Percentiles rank a stretch among this genome's conserved stretches.
These are phyloP conservation scores for Drosophila rhopaloa DNA, from an alignment of 1,140 invertebrate species.

Conservation along the genomic window DNA sequence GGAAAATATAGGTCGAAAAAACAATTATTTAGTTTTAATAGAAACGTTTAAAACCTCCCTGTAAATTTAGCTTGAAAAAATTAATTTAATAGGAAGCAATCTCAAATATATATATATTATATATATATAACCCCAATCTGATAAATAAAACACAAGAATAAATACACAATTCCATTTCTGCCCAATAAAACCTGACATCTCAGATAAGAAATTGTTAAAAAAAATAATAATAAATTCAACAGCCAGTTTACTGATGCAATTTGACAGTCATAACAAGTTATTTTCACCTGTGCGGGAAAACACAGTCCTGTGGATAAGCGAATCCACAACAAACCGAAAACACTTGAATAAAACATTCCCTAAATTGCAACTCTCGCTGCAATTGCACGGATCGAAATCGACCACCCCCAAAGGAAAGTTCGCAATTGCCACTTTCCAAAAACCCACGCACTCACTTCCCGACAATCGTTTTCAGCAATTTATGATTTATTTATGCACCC, in stretches of 20 bases:
- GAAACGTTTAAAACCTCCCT: neutral
- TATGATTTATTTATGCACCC: conserved; percentile 76
- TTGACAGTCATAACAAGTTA: conserved; percentile 14
- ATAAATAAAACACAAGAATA: neutral
- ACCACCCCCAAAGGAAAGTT: conserved; percentile 18
- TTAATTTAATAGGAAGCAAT: too few species aligned
- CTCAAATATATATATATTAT: too few species aligned
- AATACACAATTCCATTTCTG: neutral
- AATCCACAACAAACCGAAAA: conserved; percentile 37
- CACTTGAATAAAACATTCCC: conserved; percentile 46
- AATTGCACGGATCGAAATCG: conserved; percentile 38
- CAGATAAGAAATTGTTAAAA: conserved; percentile 6
- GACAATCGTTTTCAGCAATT: conserved; percentile 61
- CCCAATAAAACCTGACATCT: conserved; percentile 1
- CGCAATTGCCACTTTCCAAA: conserved; percentile 48
- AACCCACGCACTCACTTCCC: conserved; percentile 1
- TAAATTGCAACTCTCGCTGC: conserved; percentile 43
- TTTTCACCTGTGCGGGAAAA: conserved; percentile 40
- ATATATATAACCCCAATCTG: neutral
- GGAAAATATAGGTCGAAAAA: neutral
- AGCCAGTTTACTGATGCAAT: conserved; percentile 27
- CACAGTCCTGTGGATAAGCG: conserved; percentile 21
- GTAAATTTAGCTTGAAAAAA: too few species aligned
- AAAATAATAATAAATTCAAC: conserved; percentile 29
- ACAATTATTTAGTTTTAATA: neutral